phyloP scores from a whole-genome alignment of 2,797 vertebrate species.

The Sebastes matsubarae region DNA sequence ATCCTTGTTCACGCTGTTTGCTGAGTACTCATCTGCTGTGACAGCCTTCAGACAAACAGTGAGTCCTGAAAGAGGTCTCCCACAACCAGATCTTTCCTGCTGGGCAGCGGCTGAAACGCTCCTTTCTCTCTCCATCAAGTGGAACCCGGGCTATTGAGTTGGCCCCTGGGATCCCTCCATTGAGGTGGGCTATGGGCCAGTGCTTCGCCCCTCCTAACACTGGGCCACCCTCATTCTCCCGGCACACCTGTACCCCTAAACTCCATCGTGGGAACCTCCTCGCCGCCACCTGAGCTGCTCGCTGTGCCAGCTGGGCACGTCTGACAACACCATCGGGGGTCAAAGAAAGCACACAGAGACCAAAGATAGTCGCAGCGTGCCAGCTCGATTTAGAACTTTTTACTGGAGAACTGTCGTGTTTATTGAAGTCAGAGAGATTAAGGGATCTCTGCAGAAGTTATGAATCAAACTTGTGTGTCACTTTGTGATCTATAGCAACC shows the following conservation, averaged over 20 bases:
- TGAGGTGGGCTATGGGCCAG: conserved; percentile 91
- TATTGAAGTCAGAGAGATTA: conserved; percentile 23
- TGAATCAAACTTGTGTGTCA: conserved; percentile 52
- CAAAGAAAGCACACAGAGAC: conserved; percentile 53
- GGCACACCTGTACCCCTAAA: conserved; percentile 85
- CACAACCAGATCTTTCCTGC: conserved; percentile 96
- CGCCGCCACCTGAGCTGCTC: conserved; percentile 72
- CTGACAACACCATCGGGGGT: conserved; percentile 60
- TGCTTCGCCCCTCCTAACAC: conserved; percentile 77
- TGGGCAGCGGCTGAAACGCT: conserved; percentile 92
- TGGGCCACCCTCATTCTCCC: conserved; percentile 83
- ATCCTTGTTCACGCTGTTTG: conserved; percentile 99
- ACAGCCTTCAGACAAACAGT: conserved; percentile 98
- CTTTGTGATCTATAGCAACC: conserved; percentile 40
- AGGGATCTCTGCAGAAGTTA: conserved; percentile 46
- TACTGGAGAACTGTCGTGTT: conserved; percentile 9
- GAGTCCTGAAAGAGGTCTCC: conserved; percentile 94
- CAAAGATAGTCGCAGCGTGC: conserved; percentile 54
- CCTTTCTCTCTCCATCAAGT: conserved; percentile 98
- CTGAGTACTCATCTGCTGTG: conserved; percentile 98
- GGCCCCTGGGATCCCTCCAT: conserved; percentile 93
- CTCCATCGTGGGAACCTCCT: conserved; percentile 81
- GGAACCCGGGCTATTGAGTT: conserved; percentile 93
- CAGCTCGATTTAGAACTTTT: conserved; percentile 47
- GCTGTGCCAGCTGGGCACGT: conserved; percentile 72